Conservation (phyloP, 2,113 vertebrate genomes). For the Paratilapia polleni region DNA sequence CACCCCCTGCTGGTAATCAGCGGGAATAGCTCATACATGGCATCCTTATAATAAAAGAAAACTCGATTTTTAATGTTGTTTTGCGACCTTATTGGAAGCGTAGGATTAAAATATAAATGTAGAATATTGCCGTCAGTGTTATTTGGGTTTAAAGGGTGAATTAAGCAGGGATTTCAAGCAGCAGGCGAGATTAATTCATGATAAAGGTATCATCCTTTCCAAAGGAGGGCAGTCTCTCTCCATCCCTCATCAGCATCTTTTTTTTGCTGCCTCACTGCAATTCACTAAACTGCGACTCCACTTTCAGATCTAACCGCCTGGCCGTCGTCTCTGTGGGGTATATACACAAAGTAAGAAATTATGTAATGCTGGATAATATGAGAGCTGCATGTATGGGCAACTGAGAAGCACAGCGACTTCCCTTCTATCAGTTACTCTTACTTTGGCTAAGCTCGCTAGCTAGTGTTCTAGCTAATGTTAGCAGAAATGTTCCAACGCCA, state of each 20-base stretch:
- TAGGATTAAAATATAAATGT: neutral
- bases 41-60: neutral
- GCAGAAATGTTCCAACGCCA: neutral
- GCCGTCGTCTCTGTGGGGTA: neutral
- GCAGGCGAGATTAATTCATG: slow-evolving; percentile 20
- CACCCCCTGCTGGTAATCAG: slow-evolving; percentile 56
- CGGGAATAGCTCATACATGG: neutral
- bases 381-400: neutral
- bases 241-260: slow-evolving; percentile 44
- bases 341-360: slow-evolving; percentile 20
- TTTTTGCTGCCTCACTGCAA: slow-evolving; percentile 20
- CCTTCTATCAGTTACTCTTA: neutral
- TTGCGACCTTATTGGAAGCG: neutral
- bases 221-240: slow-evolving; percentile 36
- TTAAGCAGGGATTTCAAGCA: neutral
- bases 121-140: neutral
- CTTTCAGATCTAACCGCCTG: neutral
- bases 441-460: slow-evolving; percentile 20
- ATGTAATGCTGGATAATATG: neutral
- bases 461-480: slow-evolving; percentile 29
- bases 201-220: slow-evolving; percentile 19
- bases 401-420: neutral
- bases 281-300: slow-evolving; percentile 29
- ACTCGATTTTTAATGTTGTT: neutral
- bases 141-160: neutral